Evolutionary conservation across 2,888 invertebrate genomes (phyloP).

Genomic region (Harpalus rubripes): DNA sequence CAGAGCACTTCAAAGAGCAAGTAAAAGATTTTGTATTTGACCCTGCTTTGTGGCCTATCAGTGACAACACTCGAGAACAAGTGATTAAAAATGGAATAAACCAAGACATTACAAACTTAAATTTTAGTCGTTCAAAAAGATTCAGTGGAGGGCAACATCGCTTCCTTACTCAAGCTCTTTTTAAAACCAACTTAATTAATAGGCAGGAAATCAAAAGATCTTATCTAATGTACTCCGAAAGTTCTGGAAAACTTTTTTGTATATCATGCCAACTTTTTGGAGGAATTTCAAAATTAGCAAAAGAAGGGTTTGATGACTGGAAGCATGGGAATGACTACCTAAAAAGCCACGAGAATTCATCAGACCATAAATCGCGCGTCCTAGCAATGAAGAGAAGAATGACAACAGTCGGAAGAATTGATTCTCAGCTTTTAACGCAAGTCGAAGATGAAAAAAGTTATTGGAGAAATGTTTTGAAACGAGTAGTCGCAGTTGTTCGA

Average conservation of each 20-base stretch:
- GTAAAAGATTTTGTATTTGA: too few species aligned
- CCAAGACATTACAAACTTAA: too few species aligned
- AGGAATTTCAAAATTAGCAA: too few species aligned
- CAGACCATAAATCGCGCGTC: conserved; percentile 64
- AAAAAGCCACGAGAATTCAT: too few species aligned
- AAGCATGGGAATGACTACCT: too few species aligned
- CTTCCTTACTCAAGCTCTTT: conserved; percentile 28
- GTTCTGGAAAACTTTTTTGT: conserved; percentile 64
- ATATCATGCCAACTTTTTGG: conserved; percentile 67
- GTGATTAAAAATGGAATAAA: conserved; percentile 49
- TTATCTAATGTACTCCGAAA: conserved; percentile 67
- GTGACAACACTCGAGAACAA: conserved; percentile 46
- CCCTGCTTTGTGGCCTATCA: too few species aligned
- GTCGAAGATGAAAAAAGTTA: conserved; percentile 69
- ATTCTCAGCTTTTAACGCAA: conserved; percentile 52
- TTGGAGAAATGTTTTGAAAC: conserved; percentile 70
- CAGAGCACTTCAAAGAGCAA: too few species aligned
- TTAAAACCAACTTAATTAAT: conserved; percentile 49
- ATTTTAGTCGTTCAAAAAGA: conserved; percentile 32
- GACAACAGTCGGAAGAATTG: conserved; percentile 54
- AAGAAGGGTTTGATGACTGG: too few species aligned
- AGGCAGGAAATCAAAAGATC: conserved; percentile 46
- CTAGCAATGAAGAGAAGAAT: conserved; percentile 61
- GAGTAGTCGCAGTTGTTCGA: conserved; percentile 69
- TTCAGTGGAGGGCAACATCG: conserved; percentile 23